Conservation (phyloP, 2,888 invertebrate species). For the Bellardia pandia region DNA sequence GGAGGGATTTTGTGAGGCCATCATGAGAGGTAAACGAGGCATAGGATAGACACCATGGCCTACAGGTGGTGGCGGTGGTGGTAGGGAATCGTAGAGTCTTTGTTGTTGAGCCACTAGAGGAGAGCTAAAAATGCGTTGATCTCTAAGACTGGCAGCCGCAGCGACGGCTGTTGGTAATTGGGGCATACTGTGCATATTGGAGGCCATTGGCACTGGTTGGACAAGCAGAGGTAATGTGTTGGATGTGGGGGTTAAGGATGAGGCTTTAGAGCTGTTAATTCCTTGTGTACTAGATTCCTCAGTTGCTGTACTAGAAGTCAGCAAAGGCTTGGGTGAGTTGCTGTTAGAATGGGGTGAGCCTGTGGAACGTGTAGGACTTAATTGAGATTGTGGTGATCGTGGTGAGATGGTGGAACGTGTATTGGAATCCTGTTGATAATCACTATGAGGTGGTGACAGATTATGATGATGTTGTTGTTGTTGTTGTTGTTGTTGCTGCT, state of each 20-base stretch:
- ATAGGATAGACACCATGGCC: constrained; percentile 78
- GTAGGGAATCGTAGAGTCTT: constrained; percentile 66
- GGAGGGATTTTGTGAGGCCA: constrained; percentile 75
- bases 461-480: constrained; percentile 74
- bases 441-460: constrained; percentile 75
- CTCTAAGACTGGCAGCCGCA: constrained; percentile 72
- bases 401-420: constrained; percentile 80
- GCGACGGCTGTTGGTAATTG: constrained; percentile 45
- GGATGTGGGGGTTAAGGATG: constrained; percentile 71
- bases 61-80: constrained; percentile 69
- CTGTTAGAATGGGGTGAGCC: constrained; percentile 78
- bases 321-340: constrained; percentile 75
- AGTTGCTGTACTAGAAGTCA: neutral
- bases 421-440: constrained; percentile 81
- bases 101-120: constrained; percentile 64
- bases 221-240: constrained; percentile 78
- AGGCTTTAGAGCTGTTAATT: constrained; percentile 14
- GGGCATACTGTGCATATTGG: constrained; percentile 69
- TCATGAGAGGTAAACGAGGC: constrained; percentile 78
- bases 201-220: constrained; percentile 76
- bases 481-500: constrained; percentile 75
- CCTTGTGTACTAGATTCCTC: constrained; percentile 24
- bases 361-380: constrained; percentile 75
- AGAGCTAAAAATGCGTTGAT: constrained; percentile 75
- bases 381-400: constrained; percentile 75